Evolutionary conservation across 1,140 invertebrate genomes (phyloP), one percentile per base, ranked within the genome.

Genomic region (Tribolium castaneum): DNA sequence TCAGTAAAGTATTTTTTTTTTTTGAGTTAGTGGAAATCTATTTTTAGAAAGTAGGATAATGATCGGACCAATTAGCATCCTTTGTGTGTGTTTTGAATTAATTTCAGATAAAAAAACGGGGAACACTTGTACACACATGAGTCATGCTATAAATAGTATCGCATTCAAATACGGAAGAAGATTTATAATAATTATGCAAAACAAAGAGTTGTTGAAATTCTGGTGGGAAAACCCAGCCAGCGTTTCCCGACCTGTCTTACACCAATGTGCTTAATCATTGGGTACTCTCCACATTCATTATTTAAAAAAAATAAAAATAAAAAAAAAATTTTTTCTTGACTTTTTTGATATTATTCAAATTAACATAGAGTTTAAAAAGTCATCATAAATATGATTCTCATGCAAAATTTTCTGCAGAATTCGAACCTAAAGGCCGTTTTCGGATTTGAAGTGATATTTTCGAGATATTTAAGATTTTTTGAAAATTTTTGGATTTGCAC

Each of bases 231-330:
- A 66, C 59, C 59, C 59, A 14, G 6, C 12, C 59, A 9, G 2
- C 39, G 7, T 35, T 35, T 66, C 34, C 59, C 59, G 59, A 66
- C 59, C 59, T 66, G 16, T 66, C 59, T 13, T 10, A 66, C 30
- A 12, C 45, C 3, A 6, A 22, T 10, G 34, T 66, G 59, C 34
- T 66, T 66, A 66, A 35, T 59, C 54, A 59, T 22, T 66, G 10
- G 12, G 59, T 66, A 66, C 3, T 35, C 25, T 35, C 16, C 16
- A 19, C 16, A 19, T 19, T 19, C 1, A 19, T 19, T 19, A 19
- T 19, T n/a, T n/a, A n/a, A n/a, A n/a, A n/a, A n/a, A 19, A 19
- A 19, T 19, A 19, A 19, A 19, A 19, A 19, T 19, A 19, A 19
- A 19, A 1, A 19, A 19, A 19, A 19, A 19, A 19, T n/a, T n/a